A percentile compares a stretch with the other conserved stretches of the same genome.
These are phyloP conservation scores for Agrilus mali DNA, from an alignment of 2,888 invertebrate species.

Conservation along the genomic window DNA sequence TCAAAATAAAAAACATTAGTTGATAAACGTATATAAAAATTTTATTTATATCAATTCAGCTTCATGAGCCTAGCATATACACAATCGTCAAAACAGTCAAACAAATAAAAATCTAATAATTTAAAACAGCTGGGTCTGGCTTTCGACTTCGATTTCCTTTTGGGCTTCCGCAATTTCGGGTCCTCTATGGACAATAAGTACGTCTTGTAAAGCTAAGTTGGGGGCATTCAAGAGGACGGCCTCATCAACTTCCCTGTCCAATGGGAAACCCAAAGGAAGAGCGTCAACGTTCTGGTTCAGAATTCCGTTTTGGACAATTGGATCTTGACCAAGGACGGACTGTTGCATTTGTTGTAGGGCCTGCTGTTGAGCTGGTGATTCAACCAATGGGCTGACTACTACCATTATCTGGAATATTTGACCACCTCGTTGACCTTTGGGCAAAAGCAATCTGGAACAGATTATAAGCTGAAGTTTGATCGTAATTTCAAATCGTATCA, in stretches of 20 bases:
- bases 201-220: constrained; percentile 55
- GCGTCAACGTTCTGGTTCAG: constrained; percentile 33
- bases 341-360: constrained; percentile 18
- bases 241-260: constrained; percentile 52
- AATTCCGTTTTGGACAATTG: constrained; percentile 32
- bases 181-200: constrained; percentile 46
- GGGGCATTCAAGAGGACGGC: constrained; percentile 50
- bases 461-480: not conserved
- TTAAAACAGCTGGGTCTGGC: too few relatives aligned
- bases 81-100: too few relatives aligned
- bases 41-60: too few relatives aligned
- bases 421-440: constrained; percentile 54
- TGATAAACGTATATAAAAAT: too few relatives aligned
- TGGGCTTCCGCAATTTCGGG: too few relatives aligned
- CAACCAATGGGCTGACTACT: constrained; percentile 31
- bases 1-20: too few relatives aligned
- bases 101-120: too few relatives aligned
- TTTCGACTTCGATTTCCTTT: too few relatives aligned
- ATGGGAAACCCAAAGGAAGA: constrained; percentile 58
- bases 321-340: constrained; percentile 33
- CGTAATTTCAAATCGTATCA: constrained; percentile 3
- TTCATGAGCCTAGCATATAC: too few relatives aligned
- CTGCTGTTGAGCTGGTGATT: constrained; percentile 14
- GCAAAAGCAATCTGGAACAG: constrained; percentile 42
- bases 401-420: constrained; percentile 42